Evolutionary conservation across 2,888 invertebrate genomes (phyloP).

Genomic region (Empis livida): DNA sequence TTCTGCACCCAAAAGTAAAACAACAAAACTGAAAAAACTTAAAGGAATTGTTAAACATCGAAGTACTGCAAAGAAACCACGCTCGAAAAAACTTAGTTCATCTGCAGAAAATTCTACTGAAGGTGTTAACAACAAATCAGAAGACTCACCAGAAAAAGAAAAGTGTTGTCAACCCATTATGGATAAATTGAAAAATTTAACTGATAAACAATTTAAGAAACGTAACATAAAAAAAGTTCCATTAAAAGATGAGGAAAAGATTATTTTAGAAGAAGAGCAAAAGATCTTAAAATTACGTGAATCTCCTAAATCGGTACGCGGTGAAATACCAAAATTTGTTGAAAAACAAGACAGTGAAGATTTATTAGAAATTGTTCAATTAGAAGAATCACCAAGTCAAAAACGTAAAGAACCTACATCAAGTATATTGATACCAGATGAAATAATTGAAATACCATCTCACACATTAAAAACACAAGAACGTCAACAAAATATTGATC

Average conservation of each 20-base stretch:
- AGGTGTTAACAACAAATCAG: neutral
- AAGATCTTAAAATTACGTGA: constrained; percentile 47
- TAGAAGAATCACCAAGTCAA: constrained; percentile 35
- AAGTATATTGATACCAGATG: constrained; percentile 30
- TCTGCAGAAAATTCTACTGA: neutral
- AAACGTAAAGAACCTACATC: constrained; percentile 21
- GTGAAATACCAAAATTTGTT: constrained; percentile 35
- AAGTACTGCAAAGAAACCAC: neutral
- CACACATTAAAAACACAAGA: neutral
- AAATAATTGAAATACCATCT: constrained; percentile 28
- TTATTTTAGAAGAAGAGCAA: constrained; percentile 37
- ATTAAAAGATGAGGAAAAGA: constrained; percentile 37
- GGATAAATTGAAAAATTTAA: constrained; percentile 50
- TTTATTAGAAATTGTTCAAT: constrained; percentile 31
- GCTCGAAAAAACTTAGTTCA: neutral
- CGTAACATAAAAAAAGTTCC: constrained; percentile 28
- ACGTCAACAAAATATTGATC: constrained; percentile 9
- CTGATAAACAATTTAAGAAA: constrained; percentile 47
- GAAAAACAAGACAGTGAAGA: constrained; percentile 37
- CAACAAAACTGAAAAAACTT: constrained; percentile 25
- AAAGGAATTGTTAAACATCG: constrained; percentile 42
- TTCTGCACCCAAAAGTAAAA: constrained; percentile 27
- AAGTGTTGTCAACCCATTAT: constrained; percentile 46
- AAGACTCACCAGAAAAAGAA: constrained; percentile 38
- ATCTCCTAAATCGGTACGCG: constrained; percentile 46